Conservation (phyloP, 2,113 vertebrate genomes). For the Lampris incognitus region DNA sequence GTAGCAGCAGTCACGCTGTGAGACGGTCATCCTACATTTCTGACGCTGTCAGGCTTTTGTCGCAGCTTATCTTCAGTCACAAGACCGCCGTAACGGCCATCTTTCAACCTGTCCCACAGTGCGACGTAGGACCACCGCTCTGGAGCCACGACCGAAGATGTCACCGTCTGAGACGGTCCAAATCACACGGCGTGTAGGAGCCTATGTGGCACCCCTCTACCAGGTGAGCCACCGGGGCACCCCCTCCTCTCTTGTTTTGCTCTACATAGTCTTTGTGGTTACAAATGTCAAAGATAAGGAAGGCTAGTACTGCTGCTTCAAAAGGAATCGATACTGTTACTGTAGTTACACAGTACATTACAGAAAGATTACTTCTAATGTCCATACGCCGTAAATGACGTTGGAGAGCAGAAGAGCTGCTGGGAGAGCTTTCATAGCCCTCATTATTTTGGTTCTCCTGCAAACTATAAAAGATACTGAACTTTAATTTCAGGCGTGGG, state of each 20-base stretch:
- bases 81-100: no score
- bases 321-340: slow-evolving; percentile 3
- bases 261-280: neutral
- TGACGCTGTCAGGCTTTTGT: no score
- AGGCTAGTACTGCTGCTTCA: slow-evolving; percentile 23
- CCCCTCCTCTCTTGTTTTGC: neutral
- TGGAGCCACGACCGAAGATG: neutral
- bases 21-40: no score
- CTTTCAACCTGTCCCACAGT: no score
- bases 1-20: no score
- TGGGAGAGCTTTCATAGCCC: slow-evolving; percentile 67
- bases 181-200: no score
- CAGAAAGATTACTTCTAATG: slow-evolving; percentile 44
- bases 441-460: slow-evolving; percentile 75
- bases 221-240: neutral
- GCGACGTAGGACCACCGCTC: no score
- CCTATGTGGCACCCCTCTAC: no score
- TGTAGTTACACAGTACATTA: slow-evolving; percentile 15
- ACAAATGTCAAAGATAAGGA: neutral
- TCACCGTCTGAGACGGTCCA: neutral
- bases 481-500: slow-evolving; percentile 65
- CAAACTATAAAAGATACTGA: slow-evolving; percentile 73
- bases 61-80: no score
- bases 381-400: slow-evolving; percentile 48
- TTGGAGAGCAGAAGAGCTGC: slow-evolving; percentile 44